Evolutionary conservation across 2,888 invertebrate genomes (phyloP).

Genomic region (Erebia palarica): DNA sequence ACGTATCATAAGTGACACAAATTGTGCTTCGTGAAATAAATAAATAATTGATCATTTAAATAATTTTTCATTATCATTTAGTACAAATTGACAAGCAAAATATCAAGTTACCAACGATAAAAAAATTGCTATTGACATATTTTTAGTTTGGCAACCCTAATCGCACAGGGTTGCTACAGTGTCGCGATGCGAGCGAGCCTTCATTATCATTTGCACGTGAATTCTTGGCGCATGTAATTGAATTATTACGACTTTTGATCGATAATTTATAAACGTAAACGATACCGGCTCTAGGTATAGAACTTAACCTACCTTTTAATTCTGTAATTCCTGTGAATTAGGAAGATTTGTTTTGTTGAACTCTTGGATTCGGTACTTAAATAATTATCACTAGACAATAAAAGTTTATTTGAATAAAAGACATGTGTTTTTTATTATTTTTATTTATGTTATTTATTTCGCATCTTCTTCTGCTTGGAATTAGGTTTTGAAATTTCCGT

Average conservation of each 20-base stretch:
- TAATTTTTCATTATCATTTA: too few relatives aligned
- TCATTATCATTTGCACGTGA: conserved; percentile 27
- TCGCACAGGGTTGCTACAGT: conserved; percentile 1
- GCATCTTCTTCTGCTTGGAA: too few relatives aligned
- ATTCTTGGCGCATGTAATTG: conserved; percentile 24
- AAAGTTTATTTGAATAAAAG: too few relatives aligned
- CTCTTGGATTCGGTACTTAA: too few relatives aligned
- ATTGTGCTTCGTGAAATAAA: too few relatives aligned
- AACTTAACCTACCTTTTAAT: background rate
- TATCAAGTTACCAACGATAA: background rate
- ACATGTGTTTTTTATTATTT: too few relatives aligned
- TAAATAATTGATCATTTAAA: too few relatives aligned
- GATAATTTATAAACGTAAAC: background rate
- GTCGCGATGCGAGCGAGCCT: conserved; percentile 13
- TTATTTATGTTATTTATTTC: too few relatives aligned
- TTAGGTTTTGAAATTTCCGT: too few relatives aligned
- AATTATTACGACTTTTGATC: conserved; percentile 20
- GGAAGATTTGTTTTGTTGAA: too few relatives aligned
- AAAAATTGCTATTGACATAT: background rate
- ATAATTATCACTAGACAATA: too few relatives aligned
- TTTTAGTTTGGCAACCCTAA: conserved; percentile 8
- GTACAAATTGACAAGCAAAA: background rate
- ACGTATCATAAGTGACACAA: too few relatives aligned
- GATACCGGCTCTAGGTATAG: background rate
- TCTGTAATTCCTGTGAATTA: background rate